Conservation (phyloP, 2,113 vertebrate genomes). For the Chinchilla lanigera region DNA sequence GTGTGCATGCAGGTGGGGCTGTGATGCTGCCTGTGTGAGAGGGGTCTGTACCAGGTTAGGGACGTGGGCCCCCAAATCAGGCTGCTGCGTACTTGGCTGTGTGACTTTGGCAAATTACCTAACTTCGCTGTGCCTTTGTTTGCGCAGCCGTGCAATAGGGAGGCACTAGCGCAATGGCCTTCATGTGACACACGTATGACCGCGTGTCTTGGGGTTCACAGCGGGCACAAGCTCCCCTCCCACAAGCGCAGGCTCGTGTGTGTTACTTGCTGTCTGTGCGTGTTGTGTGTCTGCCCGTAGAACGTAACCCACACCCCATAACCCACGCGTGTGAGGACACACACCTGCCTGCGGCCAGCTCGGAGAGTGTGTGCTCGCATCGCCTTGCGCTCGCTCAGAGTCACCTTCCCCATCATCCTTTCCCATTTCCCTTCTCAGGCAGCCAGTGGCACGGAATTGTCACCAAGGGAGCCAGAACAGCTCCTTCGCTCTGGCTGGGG, state of each 20-base stretch:
- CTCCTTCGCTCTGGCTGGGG: not conserved
- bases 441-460: conserved; percentile 22
- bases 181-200: fast-evolving
- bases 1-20: fast-evolving
- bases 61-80: not conserved
- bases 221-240: not conserved
- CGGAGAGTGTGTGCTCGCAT: not conserved
- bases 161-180: not conserved
- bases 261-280: not conserved
- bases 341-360: fast-evolving
- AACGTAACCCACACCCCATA: no score
- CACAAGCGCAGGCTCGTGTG: fast-evolving
- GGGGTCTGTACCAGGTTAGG: not conserved
- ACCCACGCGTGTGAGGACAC: fast-evolving
- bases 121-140: not conserved
- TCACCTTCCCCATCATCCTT: conserved; percentile 30
- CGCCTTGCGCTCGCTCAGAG: not conserved
- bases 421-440: not conserved
- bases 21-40: not conserved
- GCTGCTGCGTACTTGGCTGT: not conserved
- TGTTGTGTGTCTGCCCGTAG: not conserved
- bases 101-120: not conserved
- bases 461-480: conserved; percentile 54
- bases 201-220: not conserved
- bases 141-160: not conserved